Base-by-base conservation (phyloP, 2,888 invertebrate species). In the Drosophila subquinaria region DNA sequence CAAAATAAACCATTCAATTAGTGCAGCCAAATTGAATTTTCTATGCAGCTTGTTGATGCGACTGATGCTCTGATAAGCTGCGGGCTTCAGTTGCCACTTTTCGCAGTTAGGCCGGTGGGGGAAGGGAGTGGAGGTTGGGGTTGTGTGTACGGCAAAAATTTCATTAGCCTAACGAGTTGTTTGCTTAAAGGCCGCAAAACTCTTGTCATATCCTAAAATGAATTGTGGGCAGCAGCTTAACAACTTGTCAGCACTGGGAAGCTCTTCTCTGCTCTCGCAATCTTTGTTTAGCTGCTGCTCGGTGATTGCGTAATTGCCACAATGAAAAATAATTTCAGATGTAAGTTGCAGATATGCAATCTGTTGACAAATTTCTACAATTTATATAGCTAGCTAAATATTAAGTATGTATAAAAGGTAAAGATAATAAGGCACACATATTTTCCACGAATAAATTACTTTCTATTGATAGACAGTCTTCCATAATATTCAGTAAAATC, bases 1-100 rank as follows among this genome's bases (percentile, higher is more conserved):
- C 87, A 84, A 84, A 84, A 84, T 84, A 84, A 84, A 86, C 84
- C 84, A 84, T 84, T 86, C 84, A 84, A 84, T 84, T 84, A 84
- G 87, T 86, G 79, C 72, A 75, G 55, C 65, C 69, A 86, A 84
- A 84, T 84, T 84, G 84, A 84, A 84, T 83, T 84, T 84, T 83
- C 74, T 69, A 83, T 82, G 76, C 79, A 83, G 83, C 83, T 81
- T 82, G 82, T 83, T 81, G 86, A 82, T 86, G 86, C 76, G 70
- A 63, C 79, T 73, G 81, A 76, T 79, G 69, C 74, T 64, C 61
- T 72, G 83, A 83, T 86, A 83, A 83, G 83, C 83, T 81, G 73
- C 66, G 69, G 82, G 78, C 78, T 67, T 80, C 45, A 55, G 48
- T 60, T 40, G 47, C 48, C 61, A 72, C 60, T 56, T 57, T 35